Evolutionary conservation across 2,113 vertebrate species (phyloP), one percentile per base, ranked within the genome.

Genomic region (Oryzias woworae): DNA sequence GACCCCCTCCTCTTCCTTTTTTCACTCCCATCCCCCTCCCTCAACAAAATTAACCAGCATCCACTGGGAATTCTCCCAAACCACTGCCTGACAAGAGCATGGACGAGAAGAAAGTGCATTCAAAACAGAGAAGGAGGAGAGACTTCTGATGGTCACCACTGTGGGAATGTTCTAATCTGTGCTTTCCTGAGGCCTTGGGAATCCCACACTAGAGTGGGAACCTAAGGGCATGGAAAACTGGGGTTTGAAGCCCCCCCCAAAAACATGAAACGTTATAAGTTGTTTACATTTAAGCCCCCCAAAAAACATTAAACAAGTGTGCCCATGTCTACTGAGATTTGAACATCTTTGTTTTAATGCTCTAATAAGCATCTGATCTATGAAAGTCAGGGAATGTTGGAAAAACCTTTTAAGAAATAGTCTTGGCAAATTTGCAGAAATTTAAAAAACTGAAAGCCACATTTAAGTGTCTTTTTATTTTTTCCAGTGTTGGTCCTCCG

Each of bases 131-230:
- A 66, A 83, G 84, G 80, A 89, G 82, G 84, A 86, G 66, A 83
- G 82, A 74, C 66, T 80, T 87, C 86, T 64, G 52, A 80, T 82
- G 84, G 71, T 71, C 70, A 85, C 85, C 82, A 88, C 87, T 93
- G 89, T 92, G 92, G 90, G 90, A 93, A 93, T 86, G 74, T 86
- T 81, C 78, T 83, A 79, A 91, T 87, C 89, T 90, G 73, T 76
- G 64, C 74, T 92, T 91, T 92, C 86, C 80, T 90, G 85, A 83
- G 85, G 82, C 80, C 85, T 81, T 85, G 86, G 78, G 85, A 88
- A 91, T 86, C 87, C 83, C 90, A 89, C 84, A 87, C 71, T 66
- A 81, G 84, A 82, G 76, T 68, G 84, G 80, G 73, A 90, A 89
- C 89, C 87, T 87, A 87, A 46, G 72, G 84, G 71, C 87, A 89